Evolutionary conservation across 2,113 vertebrate species (phyloP), one percentile per base, ranked within the genome.

Genomic region (Pitta sordida): DNA sequence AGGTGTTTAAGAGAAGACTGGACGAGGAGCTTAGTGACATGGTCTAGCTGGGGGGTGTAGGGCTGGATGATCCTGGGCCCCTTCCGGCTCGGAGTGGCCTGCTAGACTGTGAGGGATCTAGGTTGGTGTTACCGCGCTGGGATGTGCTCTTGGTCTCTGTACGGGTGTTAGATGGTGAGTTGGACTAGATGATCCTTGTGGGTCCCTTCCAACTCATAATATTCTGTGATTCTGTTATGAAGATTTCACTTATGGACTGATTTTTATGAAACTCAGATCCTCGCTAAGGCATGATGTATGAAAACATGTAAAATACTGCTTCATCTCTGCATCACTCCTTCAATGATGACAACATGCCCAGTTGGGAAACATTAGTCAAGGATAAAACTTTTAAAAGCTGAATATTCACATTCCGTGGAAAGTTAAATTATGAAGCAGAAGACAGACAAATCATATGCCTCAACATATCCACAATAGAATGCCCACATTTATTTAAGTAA

Each of bases 341-440:
- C 19, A 65, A 34, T 16, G 60, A 32, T 3, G 19, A 69, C 24
- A 58, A 44, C 5, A 8, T 1, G 7, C 1, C 6, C 1, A 3
- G 6, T 63, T 51, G 82, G 52, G 26, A 87, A 94, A 63, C 11
- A 46, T 27, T 19, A 71, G 34, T 71, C 62, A 67, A 3, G 19
- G 8, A 59, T 6, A 22, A 81, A 75, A 75, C 34, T 73, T 29
- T 67, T 43, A 29, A 62, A 53, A 17, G 14, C 22, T 71, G 6
- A 68, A 53, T 37, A 71, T 4, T 41, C 30, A 39, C 49, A 64
- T 46, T 77, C 9, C 26, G 32, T 24, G 79, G 36, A 29, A 88
- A 67, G 30, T 26, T 17, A 58, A 71, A 76, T 56, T 12, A 49
- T 2, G 13, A 39, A 69, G 27, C 30, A 90, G 56, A 60, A 86